A percentile compares a stretch with the other conserved stretches of the same genome.
phyloP scores from a whole-genome alignment of 2,888 invertebrate genomes.

The Callimorpha dominula region DNA sequence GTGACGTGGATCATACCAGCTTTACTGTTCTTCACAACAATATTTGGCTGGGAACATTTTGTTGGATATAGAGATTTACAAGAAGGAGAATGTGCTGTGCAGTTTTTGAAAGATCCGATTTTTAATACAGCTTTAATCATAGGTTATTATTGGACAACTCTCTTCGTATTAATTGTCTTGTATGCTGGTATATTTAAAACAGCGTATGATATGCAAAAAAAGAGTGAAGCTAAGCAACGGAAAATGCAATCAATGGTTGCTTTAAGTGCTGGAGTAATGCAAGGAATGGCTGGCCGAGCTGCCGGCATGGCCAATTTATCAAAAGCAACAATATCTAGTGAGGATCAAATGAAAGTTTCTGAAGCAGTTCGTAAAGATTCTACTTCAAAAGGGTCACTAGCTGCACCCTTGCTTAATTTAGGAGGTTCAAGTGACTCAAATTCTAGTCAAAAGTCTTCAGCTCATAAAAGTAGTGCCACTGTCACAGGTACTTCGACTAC shows the following conservation, averaged over 20 bases:
- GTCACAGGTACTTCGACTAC: constrained; percentile 87
- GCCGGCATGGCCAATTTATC: constrained; percentile 95
- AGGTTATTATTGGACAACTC: constrained; percentile 98
- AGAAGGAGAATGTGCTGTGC: constrained; percentile 97
- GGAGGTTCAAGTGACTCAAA: constrained; percentile 86
- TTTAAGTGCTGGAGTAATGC: constrained; percentile 95
- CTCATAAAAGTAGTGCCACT: constrained; percentile 86
- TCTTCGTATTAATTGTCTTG: constrained; percentile 97
- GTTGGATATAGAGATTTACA: constrained; percentile 95
- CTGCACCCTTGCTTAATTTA: constrained; percentile 75
- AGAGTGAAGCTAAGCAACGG: constrained; percentile 97
- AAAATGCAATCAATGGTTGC: constrained; percentile 98
- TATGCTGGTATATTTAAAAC: constrained; percentile 99
- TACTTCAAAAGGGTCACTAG: constrained; percentile 74
- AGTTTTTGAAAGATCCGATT: constrained; percentile 98
- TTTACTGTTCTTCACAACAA: constrained; percentile 98
- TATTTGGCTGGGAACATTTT: constrained; percentile 99
- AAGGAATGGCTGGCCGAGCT: constrained; percentile 95
- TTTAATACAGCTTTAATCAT: constrained; percentile 99
- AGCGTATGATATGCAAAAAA: constrained; percentile 98
- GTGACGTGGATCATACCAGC: constrained; percentile 99
- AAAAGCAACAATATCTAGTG: constrained; percentile 90
- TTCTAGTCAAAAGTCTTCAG: constrained; percentile 88
- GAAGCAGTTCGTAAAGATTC: constrained; percentile 77
- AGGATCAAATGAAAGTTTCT: constrained; percentile 89